These are phyloP conservation scores for Cydia strobilella DNA, from an alignment of 1,140 invertebrate species.

Conservation along the genomic window DNA sequence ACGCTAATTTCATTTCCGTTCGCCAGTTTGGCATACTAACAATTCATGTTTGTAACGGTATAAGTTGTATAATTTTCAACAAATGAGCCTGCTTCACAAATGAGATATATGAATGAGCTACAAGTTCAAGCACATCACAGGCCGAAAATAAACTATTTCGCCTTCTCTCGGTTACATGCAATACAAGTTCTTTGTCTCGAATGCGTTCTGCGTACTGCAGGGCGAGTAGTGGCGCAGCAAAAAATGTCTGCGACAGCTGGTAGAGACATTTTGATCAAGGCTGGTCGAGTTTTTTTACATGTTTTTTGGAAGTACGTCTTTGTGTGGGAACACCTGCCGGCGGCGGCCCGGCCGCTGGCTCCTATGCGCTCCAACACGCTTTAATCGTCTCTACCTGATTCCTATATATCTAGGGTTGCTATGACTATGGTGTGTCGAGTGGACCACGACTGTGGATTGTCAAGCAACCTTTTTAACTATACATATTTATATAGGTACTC, in stretches of 20 bases:
- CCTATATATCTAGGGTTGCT: slow-evolving; percentile 34
- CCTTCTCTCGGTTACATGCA: neutral
- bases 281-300: slow-evolving; percentile 47
- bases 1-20: slow-evolving; percentile 11
- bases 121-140: neutral
- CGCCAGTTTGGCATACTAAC: neutral
- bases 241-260: slow-evolving; percentile 60
- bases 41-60: neutral
- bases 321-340: slow-evolving; percentile 69
- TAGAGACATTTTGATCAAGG: slow-evolving; percentile 66
- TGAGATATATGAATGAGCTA: neutral
- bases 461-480: too few species aligned
- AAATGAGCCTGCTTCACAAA: neutral
- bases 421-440: too few species aligned
- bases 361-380: slow-evolving; percentile 40
- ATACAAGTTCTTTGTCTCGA: slow-evolving; percentile 17
- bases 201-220: neutral
- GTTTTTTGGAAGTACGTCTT: slow-evolving; percentile 62
- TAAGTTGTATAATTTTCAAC: slow-evolving; percentile 1
- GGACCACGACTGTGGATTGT: too few species aligned
- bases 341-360: slow-evolving; percentile 47
- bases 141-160: neutral
- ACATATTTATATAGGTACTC: too few species aligned
- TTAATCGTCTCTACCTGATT: slow-evolving; percentile 47
- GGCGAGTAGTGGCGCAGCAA: slow-evolving; percentile 3